Conservation (phyloP, 2,888 invertebrate species). For the Muschampia plurimacula region DNA sequence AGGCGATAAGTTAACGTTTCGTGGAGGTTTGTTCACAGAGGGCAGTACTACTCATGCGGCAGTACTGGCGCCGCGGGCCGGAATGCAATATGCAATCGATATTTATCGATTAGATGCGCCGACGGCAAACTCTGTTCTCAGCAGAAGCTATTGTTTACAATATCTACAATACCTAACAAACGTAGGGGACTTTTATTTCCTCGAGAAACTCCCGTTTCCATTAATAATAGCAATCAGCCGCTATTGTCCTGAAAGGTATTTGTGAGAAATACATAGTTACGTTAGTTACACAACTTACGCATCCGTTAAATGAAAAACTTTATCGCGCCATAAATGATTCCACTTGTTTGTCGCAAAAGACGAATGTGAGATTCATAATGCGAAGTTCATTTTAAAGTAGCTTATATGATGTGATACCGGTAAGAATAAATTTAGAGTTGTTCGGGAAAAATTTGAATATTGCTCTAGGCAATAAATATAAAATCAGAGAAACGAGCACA, state of each 20-base stretch:
- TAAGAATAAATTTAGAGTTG: slow-evolving; percentile 7
- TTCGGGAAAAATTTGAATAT: slow-evolving; percentile 11
- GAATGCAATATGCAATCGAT: slow-evolving; percentile 61
- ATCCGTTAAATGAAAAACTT: neutral
- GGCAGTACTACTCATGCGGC: slow-evolving; percentile 10
- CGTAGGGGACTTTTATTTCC: slow-evolving; percentile 21
- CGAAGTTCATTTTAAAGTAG: neutral
- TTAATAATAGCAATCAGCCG: slow-evolving; percentile 17
- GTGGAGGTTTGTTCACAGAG: slow-evolving; percentile 17
- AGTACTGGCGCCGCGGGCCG: slow-evolving; percentile 40
- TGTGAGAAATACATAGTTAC: slow-evolving; percentile 26
- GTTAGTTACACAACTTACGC: neutral
- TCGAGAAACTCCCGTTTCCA: slow-evolving; percentile 35
- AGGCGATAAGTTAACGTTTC: slow-evolving; percentile 3
- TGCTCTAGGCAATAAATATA: slow-evolving; percentile 7
- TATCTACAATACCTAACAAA: slow-evolving; percentile 25
- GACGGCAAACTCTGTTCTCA: slow-evolving; percentile 59
- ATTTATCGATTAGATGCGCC: slow-evolving; percentile 75
- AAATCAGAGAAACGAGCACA: slow-evolving; percentile 17
- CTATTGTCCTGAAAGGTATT: slow-evolving; percentile 29
- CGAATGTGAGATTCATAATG: slow-evolving; percentile 5
- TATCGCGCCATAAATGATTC: neutral
- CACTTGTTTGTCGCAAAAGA: slow-evolving; percentile 13
- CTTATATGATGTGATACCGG: neutral
- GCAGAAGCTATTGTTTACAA: slow-evolving; percentile 55